Conservation (phyloP, 2,888 invertebrate genomes). For the Charanyca ferruginea region DNA sequence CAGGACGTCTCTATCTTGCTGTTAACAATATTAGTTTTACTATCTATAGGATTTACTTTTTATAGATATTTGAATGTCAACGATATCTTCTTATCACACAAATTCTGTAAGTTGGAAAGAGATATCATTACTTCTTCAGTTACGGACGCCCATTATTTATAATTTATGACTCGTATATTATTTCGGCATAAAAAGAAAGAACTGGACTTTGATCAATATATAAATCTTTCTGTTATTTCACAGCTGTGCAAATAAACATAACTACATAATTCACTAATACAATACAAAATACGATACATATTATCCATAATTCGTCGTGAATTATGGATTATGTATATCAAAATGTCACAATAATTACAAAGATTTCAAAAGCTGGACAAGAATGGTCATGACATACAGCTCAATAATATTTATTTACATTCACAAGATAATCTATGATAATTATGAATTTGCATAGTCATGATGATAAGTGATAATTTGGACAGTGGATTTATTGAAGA, state of each 20-base stretch:
- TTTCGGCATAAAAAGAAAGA: not conserved
- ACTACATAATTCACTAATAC: not conserved
- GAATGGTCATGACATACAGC: constrained; percentile 1
- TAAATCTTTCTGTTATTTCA: not conserved
- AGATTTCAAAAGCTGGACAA: constrained; percentile 16
- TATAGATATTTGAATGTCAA: constrained; percentile 35
- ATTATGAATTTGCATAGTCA: constrained; percentile 16
- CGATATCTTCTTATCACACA: not conserved
- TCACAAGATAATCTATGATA: constrained; percentile 29
- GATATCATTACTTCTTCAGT: not conserved
- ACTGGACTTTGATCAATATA: not conserved
- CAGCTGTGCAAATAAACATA: not conserved
- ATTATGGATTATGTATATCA: too few relatives aligned
- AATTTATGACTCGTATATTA: not conserved
- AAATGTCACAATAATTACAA: constrained; percentile 16
- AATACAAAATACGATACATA: too few relatives aligned
- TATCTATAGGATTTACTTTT: constrained; percentile 15
- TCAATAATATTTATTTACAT: constrained; percentile 33
- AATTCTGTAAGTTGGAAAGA: not conserved
- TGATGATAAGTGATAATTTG: constrained; percentile 19
- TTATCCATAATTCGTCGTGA: too few relatives aligned
- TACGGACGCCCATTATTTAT: not conserved
- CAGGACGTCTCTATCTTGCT: not conserved
- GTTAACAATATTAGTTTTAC: not conserved
- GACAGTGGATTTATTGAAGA: constrained; percentile 23